Evolutionary conservation across 1,140 invertebrate genomes (phyloP).

Genomic region (Drosophila pseudoananassae): DNA sequence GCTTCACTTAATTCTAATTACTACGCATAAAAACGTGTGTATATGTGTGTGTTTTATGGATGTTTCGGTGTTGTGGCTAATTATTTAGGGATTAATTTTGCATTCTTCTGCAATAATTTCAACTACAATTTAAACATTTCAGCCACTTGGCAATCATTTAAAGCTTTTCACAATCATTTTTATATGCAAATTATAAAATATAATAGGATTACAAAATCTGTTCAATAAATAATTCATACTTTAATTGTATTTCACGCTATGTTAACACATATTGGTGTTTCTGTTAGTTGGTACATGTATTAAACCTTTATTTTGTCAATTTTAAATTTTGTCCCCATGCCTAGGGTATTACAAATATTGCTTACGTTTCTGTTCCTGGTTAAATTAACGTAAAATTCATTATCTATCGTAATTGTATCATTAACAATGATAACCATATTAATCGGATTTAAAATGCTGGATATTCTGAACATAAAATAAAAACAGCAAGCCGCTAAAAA

Average conservation of each 20-base stretch:
- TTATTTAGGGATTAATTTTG: constrained; percentile 60
- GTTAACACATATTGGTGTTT: constrained; percentile 33
- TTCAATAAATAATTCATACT: constrained; percentile 41
- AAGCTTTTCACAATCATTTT: constrained; percentile 76
- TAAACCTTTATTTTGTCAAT: constrained; percentile 47
- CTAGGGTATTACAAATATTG: constrained; percentile 59
- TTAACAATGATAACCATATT: constrained; percentile 41
- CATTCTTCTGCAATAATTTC: constrained; percentile 60
- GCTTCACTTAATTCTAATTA: constrained; percentile 53
- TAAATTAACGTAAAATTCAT: constrained; percentile 38
- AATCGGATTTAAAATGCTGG: constrained; percentile 45
- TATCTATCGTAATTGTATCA: constrained; percentile 21
- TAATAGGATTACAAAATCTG: constrained; percentile 45
- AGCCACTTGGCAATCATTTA: constrained; percentile 70
- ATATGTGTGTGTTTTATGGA: constrained; percentile 35
- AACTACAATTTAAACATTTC: constrained; percentile 73
- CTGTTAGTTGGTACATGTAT: constrained; percentile 20
- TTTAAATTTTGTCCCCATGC: constrained; percentile 24
- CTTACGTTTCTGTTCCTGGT: constrained; percentile 47
- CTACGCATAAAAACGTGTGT: constrained; percentile 77
- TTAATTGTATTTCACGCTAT: constrained; percentile 33
- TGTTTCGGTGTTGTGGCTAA: constrained; percentile 49
- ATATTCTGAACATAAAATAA: constrained; percentile 23
- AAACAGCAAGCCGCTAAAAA: constrained; percentile 6
- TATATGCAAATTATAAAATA: constrained; percentile 60